Percentiles rank a stretch among this genome's conserved stretches.
phyloP scores from a whole-genome alignment of 30 jellyfish, hydroid and myxozoan species.

The Cassiopea xamachana region DNA sequence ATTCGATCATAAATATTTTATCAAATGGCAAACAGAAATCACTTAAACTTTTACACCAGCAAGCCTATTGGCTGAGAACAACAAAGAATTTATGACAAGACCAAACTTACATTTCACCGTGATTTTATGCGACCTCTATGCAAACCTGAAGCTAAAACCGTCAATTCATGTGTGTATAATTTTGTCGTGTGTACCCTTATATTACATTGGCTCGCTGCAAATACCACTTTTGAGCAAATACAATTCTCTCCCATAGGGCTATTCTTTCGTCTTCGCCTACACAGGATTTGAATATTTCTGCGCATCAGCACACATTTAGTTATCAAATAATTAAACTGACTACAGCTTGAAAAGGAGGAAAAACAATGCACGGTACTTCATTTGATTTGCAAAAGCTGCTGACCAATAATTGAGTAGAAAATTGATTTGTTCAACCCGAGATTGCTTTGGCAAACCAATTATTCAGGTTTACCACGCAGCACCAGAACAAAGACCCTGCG shows the following conservation, averaged over 20 bases:
- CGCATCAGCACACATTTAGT: slow-evolving; percentile 5
- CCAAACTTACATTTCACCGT: slow-evolving; percentile 7
- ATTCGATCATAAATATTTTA: slow-evolving; percentile 12
- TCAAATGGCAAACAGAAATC: background rate
- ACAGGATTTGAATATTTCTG: slow-evolving; percentile 7
- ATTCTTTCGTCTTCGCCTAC: slow-evolving; percentile 54
- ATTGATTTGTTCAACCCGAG: background rate
- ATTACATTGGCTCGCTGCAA: background rate
- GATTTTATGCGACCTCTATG: slow-evolving; percentile 6
- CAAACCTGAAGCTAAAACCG: slow-evolving; percentile 9
- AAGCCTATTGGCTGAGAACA: background rate
- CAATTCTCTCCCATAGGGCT: slow-evolving; percentile 47
- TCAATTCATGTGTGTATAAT: slow-evolving; percentile 1
- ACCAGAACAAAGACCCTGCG: background rate
- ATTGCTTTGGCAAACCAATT: background rate
- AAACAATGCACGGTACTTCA: background rate
- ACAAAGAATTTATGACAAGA: background rate
- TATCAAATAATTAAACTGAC: background rate
- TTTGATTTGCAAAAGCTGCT: background rate
- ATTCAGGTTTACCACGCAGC: background rate
- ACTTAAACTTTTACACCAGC: background rate
- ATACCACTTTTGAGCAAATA: slow-evolving; percentile 15
- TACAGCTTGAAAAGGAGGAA: background rate
- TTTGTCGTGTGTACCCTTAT: background rate
- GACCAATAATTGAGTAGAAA: background rate